Percentiles rank a stretch among this genome's conserved stretches.
Conservation (phyloP, 2,888 invertebrate genomes). For the Bhutanitis thaidina region DNA sequence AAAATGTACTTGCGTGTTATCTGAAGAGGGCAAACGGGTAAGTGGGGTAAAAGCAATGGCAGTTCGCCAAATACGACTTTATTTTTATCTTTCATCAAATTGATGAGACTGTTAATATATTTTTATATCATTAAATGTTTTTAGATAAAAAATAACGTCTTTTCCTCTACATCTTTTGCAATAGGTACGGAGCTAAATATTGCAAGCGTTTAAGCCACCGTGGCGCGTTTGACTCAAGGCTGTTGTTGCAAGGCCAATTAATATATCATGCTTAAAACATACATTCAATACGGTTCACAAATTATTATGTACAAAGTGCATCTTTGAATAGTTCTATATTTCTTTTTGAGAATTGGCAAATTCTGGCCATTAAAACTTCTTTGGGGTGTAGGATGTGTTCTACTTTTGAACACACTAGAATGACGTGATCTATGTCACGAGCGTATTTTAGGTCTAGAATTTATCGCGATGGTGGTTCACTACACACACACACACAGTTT, state of each 20-base stretch:
- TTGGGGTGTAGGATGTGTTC: no score
- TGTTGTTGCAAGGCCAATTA: neutral
- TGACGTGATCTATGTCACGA: no score
- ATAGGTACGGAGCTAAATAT: neutral
- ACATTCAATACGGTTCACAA: neutral
- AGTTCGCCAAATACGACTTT: constrained; percentile 47
- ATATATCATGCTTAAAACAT: neutral
- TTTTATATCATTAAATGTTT: constrained; percentile 56
- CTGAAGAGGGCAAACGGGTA: constrained; percentile 11
- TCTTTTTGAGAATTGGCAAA: no score
- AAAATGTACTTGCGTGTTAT: neutral
- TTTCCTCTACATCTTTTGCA: constrained; percentile 22
- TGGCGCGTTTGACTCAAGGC: constrained; percentile 9
- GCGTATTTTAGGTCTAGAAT: no score
- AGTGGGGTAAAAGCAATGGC: constrained; percentile 31
- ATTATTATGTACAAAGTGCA: no score
- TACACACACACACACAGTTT: no score
- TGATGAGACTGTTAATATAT: constrained; percentile 79
- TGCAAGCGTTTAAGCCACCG: neutral
- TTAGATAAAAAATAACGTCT: constrained; percentile 41
- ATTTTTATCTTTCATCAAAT: constrained; percentile 69
- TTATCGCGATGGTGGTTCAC: no score
- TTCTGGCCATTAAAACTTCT: no score
- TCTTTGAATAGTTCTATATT: no score
- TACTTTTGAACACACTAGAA: no score